Evolutionary conservation across 2,797 vertebrate genomes (phyloP).

Genomic region (Echiichthys vipera): DNA sequence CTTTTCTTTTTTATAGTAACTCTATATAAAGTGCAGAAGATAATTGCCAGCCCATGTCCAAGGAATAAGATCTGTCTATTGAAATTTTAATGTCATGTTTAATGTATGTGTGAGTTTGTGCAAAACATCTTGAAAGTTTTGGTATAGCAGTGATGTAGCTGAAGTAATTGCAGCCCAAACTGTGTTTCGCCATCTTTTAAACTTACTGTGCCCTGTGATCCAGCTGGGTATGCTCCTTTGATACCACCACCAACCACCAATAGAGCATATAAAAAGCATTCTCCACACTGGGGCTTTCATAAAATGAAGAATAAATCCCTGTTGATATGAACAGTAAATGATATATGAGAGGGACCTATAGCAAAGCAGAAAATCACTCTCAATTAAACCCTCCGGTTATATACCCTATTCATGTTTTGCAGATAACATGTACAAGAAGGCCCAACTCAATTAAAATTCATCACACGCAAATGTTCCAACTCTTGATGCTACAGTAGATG

Average conservation of each 20-base stretch:
- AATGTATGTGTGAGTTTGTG: neutral
- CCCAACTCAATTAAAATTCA: neutral
- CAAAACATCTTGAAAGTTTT: neutral
- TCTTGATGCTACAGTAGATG: neutral
- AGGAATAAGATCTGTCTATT: too few relatives aligned
- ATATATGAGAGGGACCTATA: neutral
- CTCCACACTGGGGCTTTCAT: neutral
- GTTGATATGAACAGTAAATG: neutral
- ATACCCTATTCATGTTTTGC: constrained; percentile 6
- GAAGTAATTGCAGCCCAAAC: neutral
- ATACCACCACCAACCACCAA: too few relatives aligned
- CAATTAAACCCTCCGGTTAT: neutral
- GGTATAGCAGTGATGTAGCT: neutral
- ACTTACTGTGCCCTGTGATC: neutral
- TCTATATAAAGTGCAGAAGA: too few relatives aligned
- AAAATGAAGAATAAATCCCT: neutral
- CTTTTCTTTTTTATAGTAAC: too few relatives aligned
- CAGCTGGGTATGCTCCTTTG: too few relatives aligned
- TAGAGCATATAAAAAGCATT: neutral
- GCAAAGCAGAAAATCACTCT: neutral
- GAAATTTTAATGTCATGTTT: too few relatives aligned
- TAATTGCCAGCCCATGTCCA: too few relatives aligned
- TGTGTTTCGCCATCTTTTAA: neutral
- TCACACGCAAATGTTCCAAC: neutral
- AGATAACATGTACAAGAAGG: neutral